Base-by-base conservation (phyloP, 2,888 invertebrate species). In the Cheilosia vernalis region DNA sequence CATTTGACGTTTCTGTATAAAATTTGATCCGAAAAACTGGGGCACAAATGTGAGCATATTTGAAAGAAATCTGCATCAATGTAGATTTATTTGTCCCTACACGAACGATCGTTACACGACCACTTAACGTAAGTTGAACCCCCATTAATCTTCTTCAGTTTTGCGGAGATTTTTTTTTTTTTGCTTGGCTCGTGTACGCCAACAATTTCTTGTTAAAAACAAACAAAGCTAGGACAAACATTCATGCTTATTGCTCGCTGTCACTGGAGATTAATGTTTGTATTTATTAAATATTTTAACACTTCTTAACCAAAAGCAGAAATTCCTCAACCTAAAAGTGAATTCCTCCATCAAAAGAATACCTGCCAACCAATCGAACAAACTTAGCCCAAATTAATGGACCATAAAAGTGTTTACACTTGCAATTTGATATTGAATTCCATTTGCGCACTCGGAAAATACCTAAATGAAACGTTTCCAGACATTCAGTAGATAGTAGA, bases 401-500 rank as follows among this genome's bases (percentile, higher is more conserved):
- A 6, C 17, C 5, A 30, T 55, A n/a, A 55, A 55, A 55, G 7
- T 55, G 30, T 55, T 55, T 27, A 55, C 30, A 30, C 17, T 55
- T 55, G n/a, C 21, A 55, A 55, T 27, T 55, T 55, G 55, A 30
- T 30, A 55, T 27, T 30, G 27, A 15, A 13, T 51, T 4, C 3
- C 30, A 55, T 27, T 17, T 55, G 30, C 30, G 55, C 55, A 55
- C n/a, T 55, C 27, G 7, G 13, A 55, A n/a, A 55, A 17, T 13
- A 7, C 17, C 3, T 47, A 19, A 47, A 47, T n/a, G 6, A 19
- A 47, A 17, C 10, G 1, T 13, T 47, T 47, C 3, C 2, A 9
- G 2, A 5, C 30, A 30, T 55, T 55, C 6, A 27, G 6, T 30
- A 53, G 24, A 24, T 24, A 1, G n/a, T 21, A 21, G 21, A 49